These are phyloP conservation scores for Tetramorium parvispinum DNA, from an alignment of 1,140 invertebrate species.

Conservation along the genomic window DNA sequence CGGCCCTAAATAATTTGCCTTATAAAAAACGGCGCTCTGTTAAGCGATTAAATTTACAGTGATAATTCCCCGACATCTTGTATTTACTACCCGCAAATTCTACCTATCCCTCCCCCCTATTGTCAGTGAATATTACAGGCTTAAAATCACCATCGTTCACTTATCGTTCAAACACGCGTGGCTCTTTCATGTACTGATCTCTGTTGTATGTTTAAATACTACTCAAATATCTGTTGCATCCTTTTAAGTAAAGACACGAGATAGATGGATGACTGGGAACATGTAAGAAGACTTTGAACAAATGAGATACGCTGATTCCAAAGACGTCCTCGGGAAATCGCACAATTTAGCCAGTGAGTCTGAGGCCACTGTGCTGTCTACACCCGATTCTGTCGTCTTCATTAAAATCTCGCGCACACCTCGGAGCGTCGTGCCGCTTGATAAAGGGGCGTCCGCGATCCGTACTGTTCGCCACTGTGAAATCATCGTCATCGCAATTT, in stretches of 20 bases:
- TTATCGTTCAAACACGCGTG: slow-evolving; percentile 20
- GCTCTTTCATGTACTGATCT: slow-evolving; percentile 9
- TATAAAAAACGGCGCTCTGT: slow-evolving; percentile 62
- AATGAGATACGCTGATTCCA: slow-evolving; percentile 18
- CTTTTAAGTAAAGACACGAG: neutral
- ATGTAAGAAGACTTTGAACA: slow-evolving; percentile 12
- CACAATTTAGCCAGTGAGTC: slow-evolving; percentile 64
- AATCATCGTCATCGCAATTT: slow-evolving; percentile 16
- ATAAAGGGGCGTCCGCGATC: slow-evolving; percentile 51
- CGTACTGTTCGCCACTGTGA: neutral
- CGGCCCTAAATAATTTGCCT: slow-evolving; percentile 71
- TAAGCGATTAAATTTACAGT: slow-evolving; percentile 69
- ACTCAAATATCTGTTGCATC: neutral
- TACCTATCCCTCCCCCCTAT: neutral
- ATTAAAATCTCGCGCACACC: slow-evolving; percentile 66
- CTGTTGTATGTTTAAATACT: neutral
- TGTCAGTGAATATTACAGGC: neutral
- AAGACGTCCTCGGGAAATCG: slow-evolving; percentile 53
- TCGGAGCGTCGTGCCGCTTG: slow-evolving; percentile 47
- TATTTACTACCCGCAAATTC: slow-evolving; percentile 69
- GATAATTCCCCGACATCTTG: slow-evolving; percentile 51
- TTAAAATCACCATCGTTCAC: neutral
- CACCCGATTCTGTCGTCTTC: slow-evolving; percentile 46
- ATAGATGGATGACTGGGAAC: neutral
- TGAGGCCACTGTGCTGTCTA: slow-evolving; percentile 63